Evolutionary conservation across 2,113 vertebrate species (phyloP).

Genomic region (Dissostichus mawsoni): DNA sequence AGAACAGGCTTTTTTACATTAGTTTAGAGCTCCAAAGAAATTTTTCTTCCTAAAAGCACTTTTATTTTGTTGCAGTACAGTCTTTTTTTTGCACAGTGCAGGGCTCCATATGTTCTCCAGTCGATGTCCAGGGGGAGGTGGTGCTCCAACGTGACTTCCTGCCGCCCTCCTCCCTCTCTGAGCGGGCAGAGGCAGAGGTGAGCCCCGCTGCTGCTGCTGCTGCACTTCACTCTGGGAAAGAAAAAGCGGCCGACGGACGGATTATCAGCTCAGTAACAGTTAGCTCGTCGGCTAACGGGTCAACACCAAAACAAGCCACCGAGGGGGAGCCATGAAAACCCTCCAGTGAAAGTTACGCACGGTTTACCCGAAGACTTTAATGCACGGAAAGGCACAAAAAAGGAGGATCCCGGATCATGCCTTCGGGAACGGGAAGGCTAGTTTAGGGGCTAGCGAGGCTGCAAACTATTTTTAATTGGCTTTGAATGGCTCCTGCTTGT

Average conservation of each 20-base stretch:
- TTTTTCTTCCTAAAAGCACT: too few relatives aligned
- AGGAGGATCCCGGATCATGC: slow-evolving; percentile 64
- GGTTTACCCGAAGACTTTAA: slow-evolving; percentile 48
- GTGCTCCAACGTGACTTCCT: slow-evolving; percentile 62
- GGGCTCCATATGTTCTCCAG: background rate
- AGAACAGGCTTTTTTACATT: too few relatives aligned
- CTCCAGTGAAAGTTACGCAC: slow-evolving; percentile 61
- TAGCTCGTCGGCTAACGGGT: slow-evolving; percentile 73
- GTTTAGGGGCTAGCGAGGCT: slow-evolving; percentile 71
- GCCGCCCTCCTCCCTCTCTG: background rate
- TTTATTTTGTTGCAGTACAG: background rate
- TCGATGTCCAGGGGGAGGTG: slow-evolving; percentile 62
- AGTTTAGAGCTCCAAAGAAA: too few relatives aligned
- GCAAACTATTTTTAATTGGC: slow-evolving; percentile 79
- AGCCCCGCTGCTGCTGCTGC: slow-evolving; percentile 23
- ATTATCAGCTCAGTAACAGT: slow-evolving; percentile 63
- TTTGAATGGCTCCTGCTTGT: slow-evolving; percentile 70
- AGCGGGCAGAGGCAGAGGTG: slow-evolving; percentile 55
- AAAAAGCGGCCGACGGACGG: slow-evolving; percentile 59
- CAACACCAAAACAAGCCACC: background rate
- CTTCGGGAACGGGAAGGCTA: slow-evolving; percentile 70
- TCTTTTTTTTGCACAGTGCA: background rate
- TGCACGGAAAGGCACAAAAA: slow-evolving; percentile 26
- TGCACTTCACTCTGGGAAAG: slow-evolving; percentile 42
- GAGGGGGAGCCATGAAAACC: slow-evolving; percentile 59